A percentile compares a stretch with the other conserved stretches of the same genome.
Conservation (phyloP, 1,140 invertebrate species). For the Nasonia giraulti region DNA sequence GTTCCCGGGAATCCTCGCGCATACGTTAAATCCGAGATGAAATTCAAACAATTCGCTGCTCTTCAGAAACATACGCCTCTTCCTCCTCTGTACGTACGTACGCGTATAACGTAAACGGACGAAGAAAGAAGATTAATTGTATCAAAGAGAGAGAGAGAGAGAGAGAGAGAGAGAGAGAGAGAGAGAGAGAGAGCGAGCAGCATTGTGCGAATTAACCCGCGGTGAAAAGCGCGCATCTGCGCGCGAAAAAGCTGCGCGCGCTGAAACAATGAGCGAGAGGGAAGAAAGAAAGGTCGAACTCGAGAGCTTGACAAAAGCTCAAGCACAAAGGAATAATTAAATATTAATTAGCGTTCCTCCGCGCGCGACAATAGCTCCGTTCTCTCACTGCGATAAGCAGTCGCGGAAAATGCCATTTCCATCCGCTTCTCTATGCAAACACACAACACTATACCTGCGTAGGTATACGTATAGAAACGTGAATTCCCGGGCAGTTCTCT, state of each 20-base stretch:
- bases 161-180: not conserved
- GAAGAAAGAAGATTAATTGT: not conserved
- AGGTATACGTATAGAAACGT: not conserved
- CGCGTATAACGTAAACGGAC: not conserved
- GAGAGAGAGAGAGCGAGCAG: not conserved
- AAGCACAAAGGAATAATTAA: conserved; percentile 41
- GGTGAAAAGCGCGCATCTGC: conserved; percentile 2
- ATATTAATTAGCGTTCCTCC: conserved; percentile 42
- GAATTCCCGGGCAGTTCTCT: not conserved
- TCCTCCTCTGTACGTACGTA: not conserved
- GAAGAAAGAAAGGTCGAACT: not conserved
- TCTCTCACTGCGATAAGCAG: not conserved
- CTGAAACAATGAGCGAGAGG: not conserved
- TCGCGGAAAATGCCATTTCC: conserved; percentile 11
- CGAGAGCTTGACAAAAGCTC: conserved; percentile 27
- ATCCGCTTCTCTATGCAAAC: not conserved
- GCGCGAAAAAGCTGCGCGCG: not conserved
- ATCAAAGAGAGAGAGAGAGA: not conserved
- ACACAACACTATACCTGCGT: not conserved
- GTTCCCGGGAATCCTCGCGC: not conserved
- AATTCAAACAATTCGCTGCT: not conserved
- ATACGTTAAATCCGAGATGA: not conserved
- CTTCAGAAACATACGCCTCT: not conserved
- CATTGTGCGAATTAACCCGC: not conserved
- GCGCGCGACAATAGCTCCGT: not conserved